phyloP scores from a whole-genome alignment of 2,797 vertebrate genomes.

The Myoxocephalus aenaeus region DNA sequence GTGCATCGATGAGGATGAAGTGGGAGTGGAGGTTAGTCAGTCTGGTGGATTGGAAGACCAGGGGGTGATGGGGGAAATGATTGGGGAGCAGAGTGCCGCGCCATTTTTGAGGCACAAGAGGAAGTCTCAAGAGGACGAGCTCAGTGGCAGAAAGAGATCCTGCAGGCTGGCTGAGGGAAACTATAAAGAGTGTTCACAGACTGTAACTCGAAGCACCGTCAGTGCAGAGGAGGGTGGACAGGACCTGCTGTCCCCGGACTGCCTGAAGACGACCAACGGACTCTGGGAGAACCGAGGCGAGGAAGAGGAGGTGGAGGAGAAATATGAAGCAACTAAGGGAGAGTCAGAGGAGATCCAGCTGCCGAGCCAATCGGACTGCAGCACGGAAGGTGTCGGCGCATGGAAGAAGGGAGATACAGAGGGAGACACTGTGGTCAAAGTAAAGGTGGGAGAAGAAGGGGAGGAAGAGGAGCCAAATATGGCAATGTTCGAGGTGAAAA shows the following conservation, averaged over 20 bases:
- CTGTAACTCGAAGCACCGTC: conserved; percentile 68
- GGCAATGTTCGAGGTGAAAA: conserved; percentile 89
- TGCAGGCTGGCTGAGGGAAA: conserved; percentile 75
- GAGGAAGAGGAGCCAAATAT: conserved; percentile 76
- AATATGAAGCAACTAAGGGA: conserved; percentile 71
- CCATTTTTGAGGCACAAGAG: conserved; percentile 88
- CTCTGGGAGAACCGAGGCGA: conserved; percentile 48
- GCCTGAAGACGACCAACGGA: conserved; percentile 66
- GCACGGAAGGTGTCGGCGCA: conserved; percentile 32
- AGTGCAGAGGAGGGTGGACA: conserved; percentile 72
- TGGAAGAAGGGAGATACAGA: conserved; percentile 60
- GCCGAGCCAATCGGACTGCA: conserved; percentile 93
- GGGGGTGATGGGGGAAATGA: conserved; percentile 47
- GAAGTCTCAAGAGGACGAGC: conserved; percentile 85
- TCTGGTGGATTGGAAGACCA: conserved; percentile 79
- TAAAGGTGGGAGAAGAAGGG: conserved; percentile 75
- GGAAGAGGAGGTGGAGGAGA: conserved; percentile 68
- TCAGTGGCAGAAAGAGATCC: conserved; percentile 80
- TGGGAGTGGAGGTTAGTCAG: conserved; percentile 75
- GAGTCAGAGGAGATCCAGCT: conserved; percentile 90
- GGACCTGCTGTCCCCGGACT: conserved; percentile 88
- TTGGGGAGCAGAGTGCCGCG: conserved; percentile 78
- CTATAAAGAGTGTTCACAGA: conserved; percentile 68
- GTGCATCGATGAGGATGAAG: conserved; percentile 73
- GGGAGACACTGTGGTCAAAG: conserved; percentile 70